Conservation (phyloP, 2,113 vertebrate genomes). For the Embiotoca jacksoni region DNA sequence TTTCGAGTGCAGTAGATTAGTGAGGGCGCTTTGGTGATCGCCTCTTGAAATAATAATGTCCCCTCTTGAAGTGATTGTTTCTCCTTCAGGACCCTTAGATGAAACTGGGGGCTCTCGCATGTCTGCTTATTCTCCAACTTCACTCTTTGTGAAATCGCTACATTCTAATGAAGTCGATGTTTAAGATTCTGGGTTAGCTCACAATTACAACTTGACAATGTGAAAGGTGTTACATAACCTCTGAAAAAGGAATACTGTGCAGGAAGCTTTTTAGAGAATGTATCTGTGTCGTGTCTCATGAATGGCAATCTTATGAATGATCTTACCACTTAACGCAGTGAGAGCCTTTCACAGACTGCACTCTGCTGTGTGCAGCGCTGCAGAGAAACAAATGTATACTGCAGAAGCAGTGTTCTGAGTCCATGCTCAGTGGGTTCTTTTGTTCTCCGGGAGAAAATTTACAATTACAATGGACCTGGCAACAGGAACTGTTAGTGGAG, state of each 20-base stretch:
- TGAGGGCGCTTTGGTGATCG: constrained; percentile 31
- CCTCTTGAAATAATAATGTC: constrained; percentile 54
- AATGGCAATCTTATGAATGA: constrained; percentile 59
- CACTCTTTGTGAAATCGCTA: constrained; percentile 22
- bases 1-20: constrained; percentile 68
- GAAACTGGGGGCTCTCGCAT: constrained; percentile 40
- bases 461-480: constrained; percentile 22
- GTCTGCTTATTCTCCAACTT: constrained; percentile 31
- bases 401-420: constrained; percentile 30
- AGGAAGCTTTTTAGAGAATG: constrained; percentile 25
- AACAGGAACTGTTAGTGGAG: neutral
- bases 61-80: constrained; percentile 40
- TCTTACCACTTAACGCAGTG: constrained; percentile 44
- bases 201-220: too few relatives aligned
- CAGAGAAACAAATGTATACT: constrained; percentile 35
- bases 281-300: constrained; percentile 23
- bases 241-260: constrained; percentile 9
- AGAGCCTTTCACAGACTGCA: constrained; percentile 49
- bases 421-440: constrained; percentile 21
- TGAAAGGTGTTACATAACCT: constrained; percentile 34
- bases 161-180: constrained; percentile 46
- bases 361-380: constrained; percentile 20
- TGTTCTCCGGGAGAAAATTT: constrained; percentile 25
- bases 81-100: constrained; percentile 60
- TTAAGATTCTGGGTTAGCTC: constrained; percentile 9